Conservation (phyloP, 2,113 vertebrate genomes). For the Brachypteracias leptosomus region DNA sequence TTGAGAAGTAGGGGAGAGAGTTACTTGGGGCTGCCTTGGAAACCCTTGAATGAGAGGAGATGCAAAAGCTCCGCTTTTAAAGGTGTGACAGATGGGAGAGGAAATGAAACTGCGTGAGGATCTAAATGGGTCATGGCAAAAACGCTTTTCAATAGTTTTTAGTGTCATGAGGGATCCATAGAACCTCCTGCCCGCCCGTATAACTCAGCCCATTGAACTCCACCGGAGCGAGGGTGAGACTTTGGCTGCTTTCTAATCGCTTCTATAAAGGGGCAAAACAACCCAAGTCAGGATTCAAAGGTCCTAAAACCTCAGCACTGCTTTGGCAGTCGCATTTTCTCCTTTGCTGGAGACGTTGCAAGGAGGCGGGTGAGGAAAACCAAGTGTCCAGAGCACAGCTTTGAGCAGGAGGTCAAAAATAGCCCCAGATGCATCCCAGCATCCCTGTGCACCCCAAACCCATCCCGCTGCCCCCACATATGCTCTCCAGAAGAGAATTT, state of each 20-base stretch:
- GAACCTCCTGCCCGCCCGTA: not conserved
- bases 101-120: not conserved
- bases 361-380: rapidly evolving
- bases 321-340: not conserved
- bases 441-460: rapidly evolving
- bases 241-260: not conserved
- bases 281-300: not conserved
- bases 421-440: not conserved
- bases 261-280: not conserved
- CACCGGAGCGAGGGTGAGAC: not conserved
- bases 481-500: rapidly evolving
- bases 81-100: conserved; percentile 37
- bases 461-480: rapidly evolving
- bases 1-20: not conserved
- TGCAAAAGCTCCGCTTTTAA: not conserved
- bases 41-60: not conserved
- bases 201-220: not conserved
- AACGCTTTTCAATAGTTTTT: not conserved
- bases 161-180: not conserved
- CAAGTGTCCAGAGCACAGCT: not conserved
- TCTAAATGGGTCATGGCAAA: not conserved
- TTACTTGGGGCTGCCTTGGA: not conserved
- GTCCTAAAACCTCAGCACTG: not conserved
- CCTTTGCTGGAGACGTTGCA: not conserved
- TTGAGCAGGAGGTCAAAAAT: not conserved